phyloP scores from a whole-genome alignment of 1,140 invertebrate genomes.

The Drosophila athabasca region DNA sequence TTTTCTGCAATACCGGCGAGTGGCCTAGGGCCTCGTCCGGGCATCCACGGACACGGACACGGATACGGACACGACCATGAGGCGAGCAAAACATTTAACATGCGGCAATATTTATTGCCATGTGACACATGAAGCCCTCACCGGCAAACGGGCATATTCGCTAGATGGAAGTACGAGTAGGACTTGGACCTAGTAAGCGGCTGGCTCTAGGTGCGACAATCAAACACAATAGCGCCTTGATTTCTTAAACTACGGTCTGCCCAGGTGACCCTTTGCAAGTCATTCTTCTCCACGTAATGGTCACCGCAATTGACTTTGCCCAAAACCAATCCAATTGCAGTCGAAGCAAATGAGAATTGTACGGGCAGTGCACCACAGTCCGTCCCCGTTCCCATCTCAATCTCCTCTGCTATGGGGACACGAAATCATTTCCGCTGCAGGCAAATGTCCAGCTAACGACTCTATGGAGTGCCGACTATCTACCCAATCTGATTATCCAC shows the following conservation, averaged over 20 bases:
- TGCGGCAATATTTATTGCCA: constrained; percentile 64
- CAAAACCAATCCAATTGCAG: no score
- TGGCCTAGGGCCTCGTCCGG: constrained; percentile 12
- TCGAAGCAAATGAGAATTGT: no score
- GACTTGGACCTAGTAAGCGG: no score
- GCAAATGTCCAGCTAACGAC: constrained; percentile 11
- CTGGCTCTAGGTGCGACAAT: no score
- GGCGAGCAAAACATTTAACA: constrained; percentile 58
- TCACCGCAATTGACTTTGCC: no score
- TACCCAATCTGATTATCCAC: constrained; percentile 14
- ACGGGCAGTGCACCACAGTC: no score
- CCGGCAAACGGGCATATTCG: constrained; percentile 17
- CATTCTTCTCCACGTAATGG: no score
- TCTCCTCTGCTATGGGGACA: no score
- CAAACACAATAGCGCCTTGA: no score
- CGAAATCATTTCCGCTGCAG: constrained; percentile 10
- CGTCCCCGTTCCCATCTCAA: no score
- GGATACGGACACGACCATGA: constrained; percentile 9
- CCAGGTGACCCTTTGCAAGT: no score
- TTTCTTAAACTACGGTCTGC: no score
- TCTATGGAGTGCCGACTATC: constrained; percentile 10
- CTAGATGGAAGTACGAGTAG: background rate
- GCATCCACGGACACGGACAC: constrained; percentile 5
- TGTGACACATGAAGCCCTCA: constrained; percentile 10
- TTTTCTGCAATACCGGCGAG: constrained; percentile 67